Evolutionary conservation across 2,888 invertebrate genomes (phyloP), one percentile per base, ranked within the genome.

Genomic region (Spodoptera littoralis): DNA sequence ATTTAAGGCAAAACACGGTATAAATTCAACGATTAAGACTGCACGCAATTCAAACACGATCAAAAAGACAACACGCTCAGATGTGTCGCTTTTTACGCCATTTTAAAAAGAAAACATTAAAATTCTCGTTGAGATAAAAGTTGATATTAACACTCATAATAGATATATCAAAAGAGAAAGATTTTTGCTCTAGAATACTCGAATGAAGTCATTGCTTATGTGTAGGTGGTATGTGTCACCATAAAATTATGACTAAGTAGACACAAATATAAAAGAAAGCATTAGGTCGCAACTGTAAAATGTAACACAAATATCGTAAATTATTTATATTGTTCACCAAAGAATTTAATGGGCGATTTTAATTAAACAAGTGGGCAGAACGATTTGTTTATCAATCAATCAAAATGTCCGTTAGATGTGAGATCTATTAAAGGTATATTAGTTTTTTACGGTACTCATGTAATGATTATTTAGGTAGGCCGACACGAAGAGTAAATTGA

Each of bases 321-420:
- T 18, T 13, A 72, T 50, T 56, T 51, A 54, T 59, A 62, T 50
- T 53, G 45, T 64, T 56, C 11, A n/a, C 36, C 45, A 61, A 11
- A 62, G n/a, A 47, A 52, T n/a, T 48, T 54, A 47, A 64, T 41
- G 24, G 11, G 24, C 50, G 43, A 50, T 50, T 57, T 50, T 64
- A 74, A 69, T 60, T 51, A 47, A 59, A 18, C 8, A 24, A 24
- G 48, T 58, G 54, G 43, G 54, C 44, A 44, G 44, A 76, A 58
- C 52, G 55, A 58, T 61, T 30, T 27, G 48, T 55, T 55, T 54
- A 59, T 60, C 52, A 66, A 65, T 65, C 55, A n/a, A 59, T 73
- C 70, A 71, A 56, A 53, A 13, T 47, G 1, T 22, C 76, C 60
- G 60, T 71, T 71, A 76, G 30, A 8, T 49, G 22, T 45, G 13